Evolutionary conservation across 2,888 invertebrate genomes (phyloP).

Genomic region (Fragum whitleyi): DNA sequence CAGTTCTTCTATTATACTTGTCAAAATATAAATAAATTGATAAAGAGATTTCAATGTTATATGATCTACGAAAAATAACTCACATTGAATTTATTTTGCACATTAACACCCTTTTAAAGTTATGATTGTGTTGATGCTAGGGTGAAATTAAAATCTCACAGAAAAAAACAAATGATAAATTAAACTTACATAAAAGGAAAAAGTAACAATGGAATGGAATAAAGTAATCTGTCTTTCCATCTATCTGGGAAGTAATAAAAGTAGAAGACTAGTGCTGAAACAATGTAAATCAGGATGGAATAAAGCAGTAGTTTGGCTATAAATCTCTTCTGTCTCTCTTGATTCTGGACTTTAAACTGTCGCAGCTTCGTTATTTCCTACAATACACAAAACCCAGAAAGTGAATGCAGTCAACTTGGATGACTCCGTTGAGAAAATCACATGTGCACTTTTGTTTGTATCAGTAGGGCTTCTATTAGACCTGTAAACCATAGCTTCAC

Average conservation of each 20-base stretch:
- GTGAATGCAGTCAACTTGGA: neutral
- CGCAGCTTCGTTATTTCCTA: constrained; percentile 93
- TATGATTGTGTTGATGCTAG: no score
- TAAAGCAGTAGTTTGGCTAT: constrained; percentile 91
- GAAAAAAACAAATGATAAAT: constrained; percentile 1
- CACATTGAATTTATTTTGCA: no score
- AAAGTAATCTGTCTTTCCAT: constrained; percentile 90
- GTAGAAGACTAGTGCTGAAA: constrained; percentile 91
- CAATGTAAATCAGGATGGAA: constrained; percentile 87
- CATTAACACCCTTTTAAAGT: no score
- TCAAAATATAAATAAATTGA: no score
- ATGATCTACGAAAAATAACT: no score
- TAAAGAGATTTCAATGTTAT: no score
- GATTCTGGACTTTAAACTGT: constrained; percentile 91
- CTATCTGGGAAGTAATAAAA: constrained; percentile 92
- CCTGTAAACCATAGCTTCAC: neutral
- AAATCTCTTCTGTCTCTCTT: constrained; percentile 92
- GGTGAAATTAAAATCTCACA: no score
- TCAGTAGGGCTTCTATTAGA: neutral
- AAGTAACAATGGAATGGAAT: constrained; percentile 91
- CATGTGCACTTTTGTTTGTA: neutral
- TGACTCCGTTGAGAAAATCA: neutral
- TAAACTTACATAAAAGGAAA: constrained; percentile 93
- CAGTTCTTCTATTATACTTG: no score
- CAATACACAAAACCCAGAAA: constrained; percentile 68